Evolutionary conservation across 2,113 vertebrate genomes (phyloP), one percentile per base, ranked within the genome.

Genomic region (Neogale vison): DNA sequence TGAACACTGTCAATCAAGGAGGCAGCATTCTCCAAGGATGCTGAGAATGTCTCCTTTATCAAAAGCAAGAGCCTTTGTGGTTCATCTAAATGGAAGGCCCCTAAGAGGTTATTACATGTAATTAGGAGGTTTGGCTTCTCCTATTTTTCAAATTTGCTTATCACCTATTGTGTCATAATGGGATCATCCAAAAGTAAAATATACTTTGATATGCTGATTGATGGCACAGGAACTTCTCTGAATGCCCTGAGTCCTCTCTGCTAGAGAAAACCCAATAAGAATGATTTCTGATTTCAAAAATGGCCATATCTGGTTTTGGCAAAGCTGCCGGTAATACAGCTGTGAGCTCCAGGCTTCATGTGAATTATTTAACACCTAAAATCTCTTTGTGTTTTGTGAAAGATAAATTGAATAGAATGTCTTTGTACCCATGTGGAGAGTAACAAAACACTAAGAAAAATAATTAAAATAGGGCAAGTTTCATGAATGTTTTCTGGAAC

Each of bases 331-430:
- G 17, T 79, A 74, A 95, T 95, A 85, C 85, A 97, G 89, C 96
- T 97, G 94, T 87, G 81, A 87, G 89, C 92, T 96, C 20, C 63
- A 95, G 94, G 83, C 81, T 93, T 89, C 71, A 15, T 63, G 83
- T 95, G 93, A 98, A 97, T 98, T 96, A 98, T 98, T 97, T 94
- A 97, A 84, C 47, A 92, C 24, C 15, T 65, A 90, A 34, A 80
- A 87, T 94, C 23, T 23, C 77, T 98, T 91, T 94, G 91, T 96
- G 67, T 84, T 95, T 92, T 86, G 21, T 84, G 42, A 96, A 76
- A 92, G 61, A 97, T 91, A 95, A 92, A 92, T 86, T 67, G 45
- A 97, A 94, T 47, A 92, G 36, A 93, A 93, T 87, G 74, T 83
- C 29, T 96, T 88, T 69, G 76, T 93, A 34, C 61, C 93, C 96